Evolutionary conservation across 2,888 invertebrate species (phyloP).

Genomic region (Monochamus alternatus): DNA sequence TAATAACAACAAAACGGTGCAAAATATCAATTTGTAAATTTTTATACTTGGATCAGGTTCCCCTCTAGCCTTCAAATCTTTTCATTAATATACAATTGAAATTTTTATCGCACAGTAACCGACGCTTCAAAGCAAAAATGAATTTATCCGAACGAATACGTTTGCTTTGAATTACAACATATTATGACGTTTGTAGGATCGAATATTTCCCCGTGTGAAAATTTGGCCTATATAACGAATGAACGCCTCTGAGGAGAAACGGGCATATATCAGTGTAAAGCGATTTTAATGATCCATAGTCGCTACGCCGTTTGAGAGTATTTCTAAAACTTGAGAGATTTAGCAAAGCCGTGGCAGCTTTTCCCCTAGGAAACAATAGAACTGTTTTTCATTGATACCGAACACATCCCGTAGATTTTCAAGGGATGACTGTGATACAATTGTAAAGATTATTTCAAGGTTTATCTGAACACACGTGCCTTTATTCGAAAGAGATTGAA

Average conservation of each 20-base stretch:
- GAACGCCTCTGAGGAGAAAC: constrained; percentile 30
- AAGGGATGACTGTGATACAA: constrained; percentile 53
- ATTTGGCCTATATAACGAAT: constrained; percentile 25
- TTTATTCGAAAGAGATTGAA: constrained; percentile 42
- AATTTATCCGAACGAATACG: too few species aligned
- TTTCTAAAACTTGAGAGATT: constrained; percentile 23
- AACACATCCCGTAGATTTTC: constrained; percentile 54
- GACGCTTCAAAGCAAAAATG: too few species aligned
- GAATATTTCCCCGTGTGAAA: constrained; percentile 17
- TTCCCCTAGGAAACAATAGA: constrained; percentile 44
- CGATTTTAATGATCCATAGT: constrained; percentile 29
- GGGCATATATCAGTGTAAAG: constrained; percentile 22
- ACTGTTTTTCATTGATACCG: constrained; percentile 52
- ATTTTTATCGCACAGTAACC: too few species aligned
- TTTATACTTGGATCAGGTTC: too few species aligned
- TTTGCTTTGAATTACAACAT: too few species aligned
- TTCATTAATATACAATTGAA: too few species aligned
- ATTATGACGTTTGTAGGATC: background rate
- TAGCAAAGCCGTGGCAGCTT: constrained; percentile 16
- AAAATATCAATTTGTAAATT: too few species aligned
- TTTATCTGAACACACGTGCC: constrained; percentile 40
- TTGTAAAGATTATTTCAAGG: constrained; percentile 46
- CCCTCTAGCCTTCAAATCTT: too few species aligned
- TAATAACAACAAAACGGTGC: too few species aligned
- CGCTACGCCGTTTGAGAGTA: constrained; percentile 14